Percentiles rank a stretch among this genome's conserved stretches.
Evolutionary conservation across 2,113 vertebrate species (phyloP).

Genomic region (Crotalus viridis): DNA sequence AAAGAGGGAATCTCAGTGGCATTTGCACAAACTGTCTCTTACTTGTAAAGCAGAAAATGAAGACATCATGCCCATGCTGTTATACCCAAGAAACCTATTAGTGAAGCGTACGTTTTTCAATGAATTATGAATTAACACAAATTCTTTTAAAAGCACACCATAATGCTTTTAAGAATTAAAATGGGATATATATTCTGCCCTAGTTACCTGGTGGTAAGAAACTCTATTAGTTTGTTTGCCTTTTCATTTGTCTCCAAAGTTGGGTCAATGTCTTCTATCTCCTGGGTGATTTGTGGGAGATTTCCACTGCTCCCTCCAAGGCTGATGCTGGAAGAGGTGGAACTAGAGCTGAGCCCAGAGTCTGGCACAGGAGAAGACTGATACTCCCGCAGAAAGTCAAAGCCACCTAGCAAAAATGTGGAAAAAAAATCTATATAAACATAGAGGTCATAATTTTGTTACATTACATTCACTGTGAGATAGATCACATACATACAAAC

Average conservation of each 20-base stretch:
- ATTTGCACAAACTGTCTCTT: background rate
- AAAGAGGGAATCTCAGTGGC: background rate
- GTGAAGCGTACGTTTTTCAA: background rate
- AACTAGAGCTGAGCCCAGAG: constrained; percentile 93
- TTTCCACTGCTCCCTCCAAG: constrained; percentile 93
- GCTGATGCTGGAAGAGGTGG: constrained; percentile 94
- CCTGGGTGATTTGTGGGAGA: constrained; percentile 89
- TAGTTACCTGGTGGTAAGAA: constrained; percentile 92
- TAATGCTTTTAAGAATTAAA: rapidly evolving
- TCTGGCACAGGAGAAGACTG: constrained; percentile 90
- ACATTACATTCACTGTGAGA: background rate
- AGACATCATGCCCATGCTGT: background rate
- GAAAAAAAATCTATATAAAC: constrained; percentile 44
- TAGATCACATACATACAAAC: background rate
- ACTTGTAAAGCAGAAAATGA: background rate
- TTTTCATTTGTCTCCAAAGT: constrained; percentile 87
- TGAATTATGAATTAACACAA: background rate
- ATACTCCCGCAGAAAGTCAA: constrained; percentile 94
- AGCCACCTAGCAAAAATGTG: constrained; percentile 75
- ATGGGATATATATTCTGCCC: background rate
- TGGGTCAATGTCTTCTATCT: constrained; percentile 85
- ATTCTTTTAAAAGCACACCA: constrained; percentile 22
- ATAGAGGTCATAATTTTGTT: constrained; percentile 26
- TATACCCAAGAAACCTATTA: background rate
- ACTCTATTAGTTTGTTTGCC: constrained; percentile 96